Conservation (phyloP, 2,888 invertebrate genomes). For the Nezara viridula region DNA sequence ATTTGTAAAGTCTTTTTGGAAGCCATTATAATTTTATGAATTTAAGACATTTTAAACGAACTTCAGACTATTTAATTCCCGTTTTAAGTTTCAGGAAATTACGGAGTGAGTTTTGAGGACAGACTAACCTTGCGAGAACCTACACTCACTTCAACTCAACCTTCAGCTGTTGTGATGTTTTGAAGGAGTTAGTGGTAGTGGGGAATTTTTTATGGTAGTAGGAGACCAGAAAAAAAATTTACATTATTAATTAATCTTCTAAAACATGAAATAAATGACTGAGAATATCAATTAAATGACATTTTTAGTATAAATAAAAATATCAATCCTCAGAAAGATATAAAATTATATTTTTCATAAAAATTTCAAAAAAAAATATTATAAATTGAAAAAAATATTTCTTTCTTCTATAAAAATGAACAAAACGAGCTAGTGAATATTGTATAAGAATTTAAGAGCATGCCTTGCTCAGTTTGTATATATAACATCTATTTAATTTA, state of each 20-base stretch:
- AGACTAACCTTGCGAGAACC: constrained; percentile 11
- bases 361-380: too few species aligned
- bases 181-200: background rate
- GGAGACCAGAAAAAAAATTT: background rate
- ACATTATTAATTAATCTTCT: background rate
- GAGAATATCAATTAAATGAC: background rate
- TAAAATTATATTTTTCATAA: too few species aligned
- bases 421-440: too few species aligned
- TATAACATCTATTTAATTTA: too few species aligned
- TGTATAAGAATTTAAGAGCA: too few species aligned
- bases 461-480: too few species aligned
- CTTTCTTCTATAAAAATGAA: too few species aligned
- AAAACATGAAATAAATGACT: background rate
- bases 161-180: constrained; percentile 9
- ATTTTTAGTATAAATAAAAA: background rate
- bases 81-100: background rate
- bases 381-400: too few species aligned
- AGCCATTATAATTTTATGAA: background rate
- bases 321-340: too few species aligned
- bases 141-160: background rate
- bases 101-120: background rate
- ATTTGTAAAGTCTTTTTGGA: background rate
- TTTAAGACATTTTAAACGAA: background rate
- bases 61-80: background rate
- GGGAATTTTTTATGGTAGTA: constrained; percentile 16